Conservation (phyloP, 2,797 vertebrate species). For the Simalia tracyae region DNA sequence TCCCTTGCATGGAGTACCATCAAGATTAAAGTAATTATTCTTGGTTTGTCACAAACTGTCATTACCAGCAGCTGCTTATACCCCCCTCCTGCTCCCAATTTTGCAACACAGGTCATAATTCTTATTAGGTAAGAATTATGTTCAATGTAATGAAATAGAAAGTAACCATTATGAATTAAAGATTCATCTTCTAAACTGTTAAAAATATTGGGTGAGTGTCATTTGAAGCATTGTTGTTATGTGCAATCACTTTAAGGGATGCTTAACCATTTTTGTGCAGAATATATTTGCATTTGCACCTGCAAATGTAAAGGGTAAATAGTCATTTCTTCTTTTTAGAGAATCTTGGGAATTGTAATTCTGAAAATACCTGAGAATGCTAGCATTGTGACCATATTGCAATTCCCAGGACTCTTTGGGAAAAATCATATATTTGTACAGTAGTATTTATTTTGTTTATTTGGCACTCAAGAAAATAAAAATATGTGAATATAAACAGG, state of each 20-base stretch:
- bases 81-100: neutral
- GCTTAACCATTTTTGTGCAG: slow-evolving; percentile 46
- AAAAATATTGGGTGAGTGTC: neutral
- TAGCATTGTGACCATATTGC: neutral
- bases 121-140: neutral
- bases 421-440: neutral
- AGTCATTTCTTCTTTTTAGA: neutral
- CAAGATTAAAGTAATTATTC: slow-evolving; percentile 30
- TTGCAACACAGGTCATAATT: neutral
- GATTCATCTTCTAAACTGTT: neutral
- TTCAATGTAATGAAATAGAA: slow-evolving; percentile 31
- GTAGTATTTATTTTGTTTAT: neutral
- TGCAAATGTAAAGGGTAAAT: neutral
- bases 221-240: neutral
- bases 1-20: slow-evolving; percentile 49
- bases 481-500: neutral
- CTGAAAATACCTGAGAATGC: neutral
- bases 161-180: slow-evolving; percentile 20
- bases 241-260: slow-evolving; percentile 14
- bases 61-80: neutral
- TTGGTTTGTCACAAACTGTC: slow-evolving; percentile 32
- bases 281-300: neutral
- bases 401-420: neutral
- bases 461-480: neutral
- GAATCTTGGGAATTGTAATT: neutral